Evolutionary conservation across 1,140 invertebrate genomes (phyloP).

Genomic region (Amphibalanus amphitrite): DNA sequence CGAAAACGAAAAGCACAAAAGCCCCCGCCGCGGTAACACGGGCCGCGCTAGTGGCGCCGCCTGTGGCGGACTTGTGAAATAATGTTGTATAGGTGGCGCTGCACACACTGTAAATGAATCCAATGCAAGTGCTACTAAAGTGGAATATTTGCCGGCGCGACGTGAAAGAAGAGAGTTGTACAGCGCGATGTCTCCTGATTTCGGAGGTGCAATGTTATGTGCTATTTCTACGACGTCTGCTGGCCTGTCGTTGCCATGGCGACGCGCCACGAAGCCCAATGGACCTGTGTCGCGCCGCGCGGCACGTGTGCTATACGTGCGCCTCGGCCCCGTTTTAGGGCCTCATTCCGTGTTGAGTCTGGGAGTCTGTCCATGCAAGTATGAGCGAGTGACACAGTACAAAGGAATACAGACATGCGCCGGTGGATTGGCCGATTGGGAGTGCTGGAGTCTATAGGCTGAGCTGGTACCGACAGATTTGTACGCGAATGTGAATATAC

Average conservation of each 20-base stretch:
- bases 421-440: neutral
- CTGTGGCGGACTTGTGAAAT: neutral
- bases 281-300: neutral
- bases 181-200: no score
- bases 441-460: neutral
- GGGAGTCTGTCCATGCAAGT: no score
- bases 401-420: neutral
- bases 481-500: neutral
- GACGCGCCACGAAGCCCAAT: no score
- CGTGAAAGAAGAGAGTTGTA: no score
- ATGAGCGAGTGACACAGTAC: neutral
- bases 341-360: neutral
- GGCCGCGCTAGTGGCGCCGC: neutral
- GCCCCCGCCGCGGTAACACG: constrained; percentile 6
- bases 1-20: constrained; percentile 85
- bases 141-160: no score
- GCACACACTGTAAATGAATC: no score
- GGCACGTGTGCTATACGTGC: neutral
- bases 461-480: neutral
- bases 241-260: neutral
- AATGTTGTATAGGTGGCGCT: neutral
- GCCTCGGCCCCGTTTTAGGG: neutral
- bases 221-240: no score
- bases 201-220: no score
- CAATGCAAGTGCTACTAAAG: no score